Conservation (phyloP, 2,888 invertebrate genomes). For the Eupithecia pulchellata region DNA sequence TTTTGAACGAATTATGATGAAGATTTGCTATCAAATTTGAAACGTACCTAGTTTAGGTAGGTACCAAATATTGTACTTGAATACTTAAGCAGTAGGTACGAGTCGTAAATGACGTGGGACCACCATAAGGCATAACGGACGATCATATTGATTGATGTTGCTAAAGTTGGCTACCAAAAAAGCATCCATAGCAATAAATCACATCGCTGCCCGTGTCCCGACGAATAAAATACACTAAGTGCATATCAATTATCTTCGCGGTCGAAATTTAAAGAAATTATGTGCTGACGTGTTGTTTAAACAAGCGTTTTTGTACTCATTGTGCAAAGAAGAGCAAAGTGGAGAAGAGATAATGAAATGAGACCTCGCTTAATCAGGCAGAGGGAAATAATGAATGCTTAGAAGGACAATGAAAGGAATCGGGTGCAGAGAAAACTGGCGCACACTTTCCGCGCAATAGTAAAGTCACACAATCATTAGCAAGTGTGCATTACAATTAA, state of each 20-base stretch:
- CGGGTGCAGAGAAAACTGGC: neutral
- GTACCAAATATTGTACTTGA: neutral
- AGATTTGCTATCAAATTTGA: neutral
- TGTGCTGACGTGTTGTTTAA: neutral
- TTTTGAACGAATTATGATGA: neutral
- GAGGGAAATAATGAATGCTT: neutral
- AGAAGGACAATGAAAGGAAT: neutral
- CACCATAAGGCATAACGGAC: constrained; percentile 30
- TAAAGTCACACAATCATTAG: constrained; percentile 53
- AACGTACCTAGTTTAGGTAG: neutral
- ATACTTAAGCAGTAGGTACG: constrained; percentile 7
- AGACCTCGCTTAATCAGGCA: neutral
- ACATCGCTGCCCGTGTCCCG: constrained; percentile 40
- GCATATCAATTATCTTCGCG: constrained; percentile 33
- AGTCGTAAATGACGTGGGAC: constrained; percentile 29
- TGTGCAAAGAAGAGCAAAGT: neutral
- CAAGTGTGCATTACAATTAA: constrained; percentile 67
- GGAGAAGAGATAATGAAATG: neutral
- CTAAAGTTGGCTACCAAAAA: constrained; percentile 46
- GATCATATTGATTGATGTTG: constrained; percentile 48
- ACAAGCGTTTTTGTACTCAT: neutral
- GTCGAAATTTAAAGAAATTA: neutral
- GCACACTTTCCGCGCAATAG: neutral
- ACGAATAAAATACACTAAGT: constrained; percentile 19
- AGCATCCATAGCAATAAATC: constrained; percentile 55